A percentile compares a stretch with the other conserved stretches of the same genome.
Evolutionary conservation across 1,140 invertebrate genomes (phyloP).

Genomic region (Apis laboriosa): DNA sequence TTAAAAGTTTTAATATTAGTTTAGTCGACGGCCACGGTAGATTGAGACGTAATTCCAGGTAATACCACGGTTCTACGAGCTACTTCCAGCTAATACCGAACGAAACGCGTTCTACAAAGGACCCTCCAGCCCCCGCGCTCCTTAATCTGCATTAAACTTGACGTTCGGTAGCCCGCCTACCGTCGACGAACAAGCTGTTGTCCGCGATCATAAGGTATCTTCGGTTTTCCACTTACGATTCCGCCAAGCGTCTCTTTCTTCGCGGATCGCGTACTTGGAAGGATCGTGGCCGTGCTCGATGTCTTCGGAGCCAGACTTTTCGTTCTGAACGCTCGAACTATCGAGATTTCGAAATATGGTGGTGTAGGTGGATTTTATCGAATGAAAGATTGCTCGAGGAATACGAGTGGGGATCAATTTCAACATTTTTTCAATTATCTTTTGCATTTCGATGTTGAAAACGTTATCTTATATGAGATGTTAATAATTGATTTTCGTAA

Average conservation of each 20-base stretch:
- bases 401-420: too few species aligned
- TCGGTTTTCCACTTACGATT: slow-evolving; percentile 46
- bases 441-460: background rate
- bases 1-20: slow-evolving; percentile 83
- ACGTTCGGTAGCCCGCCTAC: slow-evolving; percentile 73
- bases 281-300: background rate
- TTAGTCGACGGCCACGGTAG: slow-evolving; percentile 82
- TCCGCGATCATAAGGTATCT: slow-evolving; percentile 60
- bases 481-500: too few species aligned
- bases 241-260: background rate
- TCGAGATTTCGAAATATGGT: background rate
- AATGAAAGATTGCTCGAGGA: too few species aligned
- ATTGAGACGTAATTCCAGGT: slow-evolving; percentile 82
- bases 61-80: slow-evolving; percentile 80
- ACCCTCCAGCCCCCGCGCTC: slow-evolving; percentile 68
- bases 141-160: slow-evolving; percentile 80
- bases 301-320: too few species aligned
- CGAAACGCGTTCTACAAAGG: slow-evolving; percentile 80
- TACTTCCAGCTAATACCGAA: slow-evolving; percentile 80
- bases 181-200: slow-evolving; percentile 49
- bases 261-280: background rate
- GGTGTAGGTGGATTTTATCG: background rate
- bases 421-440: background rate
- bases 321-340: background rate
- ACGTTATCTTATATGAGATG: too few species aligned